phyloP scores from a whole-genome alignment of 2,888 invertebrate genomes.

The Eupithecia subumbrata region DNA sequence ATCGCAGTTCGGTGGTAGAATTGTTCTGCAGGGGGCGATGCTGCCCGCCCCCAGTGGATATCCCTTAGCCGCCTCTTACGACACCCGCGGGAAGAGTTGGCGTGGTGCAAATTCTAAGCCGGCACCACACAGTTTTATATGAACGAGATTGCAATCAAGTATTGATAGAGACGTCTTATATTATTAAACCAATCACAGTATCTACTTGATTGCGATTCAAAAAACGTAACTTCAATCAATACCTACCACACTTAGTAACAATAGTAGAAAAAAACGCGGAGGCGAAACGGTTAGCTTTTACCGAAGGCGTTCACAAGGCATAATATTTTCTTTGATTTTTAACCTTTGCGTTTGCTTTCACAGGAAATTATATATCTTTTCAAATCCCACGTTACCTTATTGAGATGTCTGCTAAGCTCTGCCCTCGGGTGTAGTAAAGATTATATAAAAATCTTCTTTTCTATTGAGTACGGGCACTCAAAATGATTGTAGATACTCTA shows the following conservation, averaged over 20 bases:
- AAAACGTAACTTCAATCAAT: neutral
- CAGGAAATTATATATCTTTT: neutral
- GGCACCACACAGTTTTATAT: no score
- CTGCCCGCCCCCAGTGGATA: no score
- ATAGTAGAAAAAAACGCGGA: neutral
- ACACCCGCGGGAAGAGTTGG: no score
- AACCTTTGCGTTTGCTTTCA: neutral
- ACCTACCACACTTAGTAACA: neutral
- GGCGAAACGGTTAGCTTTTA: neutral
- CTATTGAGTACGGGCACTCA: neutral
- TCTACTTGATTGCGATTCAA: neutral
- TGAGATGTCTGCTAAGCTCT: neutral
- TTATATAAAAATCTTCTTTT: neutral
- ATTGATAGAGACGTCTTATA: neutral
- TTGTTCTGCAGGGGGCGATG: no score
- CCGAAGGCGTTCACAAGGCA: neutral
- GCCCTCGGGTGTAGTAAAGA: neutral
- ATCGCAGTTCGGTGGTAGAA: no score
- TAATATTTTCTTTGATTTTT: neutral
- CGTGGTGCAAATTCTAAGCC: no score
- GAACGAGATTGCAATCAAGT: no score
- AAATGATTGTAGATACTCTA: constrained; percentile 7
- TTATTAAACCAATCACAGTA: neutral
- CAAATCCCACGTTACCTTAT: neutral
- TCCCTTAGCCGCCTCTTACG: no score